These are phyloP conservation scores for Yponomeuta malinellus DNA, from an alignment of 2,888 invertebrate genomes.

Conservation along the genomic window DNA sequence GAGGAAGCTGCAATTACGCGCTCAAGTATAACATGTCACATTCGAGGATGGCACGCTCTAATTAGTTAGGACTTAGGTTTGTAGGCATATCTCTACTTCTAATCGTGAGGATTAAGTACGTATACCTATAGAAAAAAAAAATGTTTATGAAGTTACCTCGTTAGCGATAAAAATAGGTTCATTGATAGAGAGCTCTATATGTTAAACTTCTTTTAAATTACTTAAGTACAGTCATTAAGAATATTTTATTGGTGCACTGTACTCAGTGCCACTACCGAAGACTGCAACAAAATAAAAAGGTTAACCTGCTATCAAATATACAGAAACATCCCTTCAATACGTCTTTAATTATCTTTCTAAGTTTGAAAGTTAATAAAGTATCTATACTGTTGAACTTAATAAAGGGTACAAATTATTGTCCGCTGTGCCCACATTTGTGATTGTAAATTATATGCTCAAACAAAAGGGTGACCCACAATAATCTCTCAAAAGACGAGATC, in stretches of 20 bases:
- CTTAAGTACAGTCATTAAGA: too few relatives aligned
- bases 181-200: too few relatives aligned
- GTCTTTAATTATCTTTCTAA: neutral
- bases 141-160: too few relatives aligned
- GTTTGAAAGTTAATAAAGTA: neutral
- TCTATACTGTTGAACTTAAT: neutral
- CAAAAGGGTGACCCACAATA: neutral
- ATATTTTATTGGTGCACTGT: too few relatives aligned
- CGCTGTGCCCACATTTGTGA: neutral
- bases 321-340: neutral
- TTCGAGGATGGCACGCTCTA: conserved; percentile 8
- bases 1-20: conserved; percentile 9
- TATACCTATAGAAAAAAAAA: too few relatives aligned
- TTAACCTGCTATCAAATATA: neutral
- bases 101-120: too few relatives aligned
- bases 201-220: too few relatives aligned
- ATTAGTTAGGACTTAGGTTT: neutral
- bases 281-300: too few relatives aligned
- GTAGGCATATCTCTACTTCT: too few relatives aligned
- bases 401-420: neutral
- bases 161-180: too few relatives aligned
- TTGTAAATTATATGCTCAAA: neutral
- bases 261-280: too few relatives aligned
- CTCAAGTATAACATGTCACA: neutral
- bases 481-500: neutral